Evolutionary conservation across 2,888 invertebrate genomes (phyloP), one percentile per base, ranked within the genome.

Genomic region (Ornithoptera priamus): DNA sequence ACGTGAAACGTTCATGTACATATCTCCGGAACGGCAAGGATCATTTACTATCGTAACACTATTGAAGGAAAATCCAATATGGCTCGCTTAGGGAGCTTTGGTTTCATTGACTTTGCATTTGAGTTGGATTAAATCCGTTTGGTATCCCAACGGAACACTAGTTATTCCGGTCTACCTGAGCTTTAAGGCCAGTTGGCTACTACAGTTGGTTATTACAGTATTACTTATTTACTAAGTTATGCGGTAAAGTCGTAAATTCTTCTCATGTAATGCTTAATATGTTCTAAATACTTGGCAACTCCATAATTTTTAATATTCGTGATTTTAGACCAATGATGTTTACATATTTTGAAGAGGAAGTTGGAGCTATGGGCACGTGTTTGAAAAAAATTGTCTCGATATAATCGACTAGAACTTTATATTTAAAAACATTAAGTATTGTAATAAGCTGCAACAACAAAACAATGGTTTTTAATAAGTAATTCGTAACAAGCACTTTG

Each of bases 61-160:
- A 62, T 69, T 69, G 57, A 62, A 36, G 36, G 46, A 46, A 66
- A 69, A 66, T 66, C 66, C 36, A 69, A 69, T 69, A 66, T 62
- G 62, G 62, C 61, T 69, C 69, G 66, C 59, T 69, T 62, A 66
- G 69, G 61, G 66, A 69, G 65, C 46, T 69, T 66, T 66, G 62
- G 69, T 69, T 69, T 66, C 69, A 69, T 69, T 69, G 65, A 69
- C 65, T 69, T 69, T 69, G 69, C 57, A 69, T 69, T 69, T 69
- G 62, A 66, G 65, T 69, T 62, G 85, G 80, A 81, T 81, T 79
- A 81, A 76, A 74, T 72, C 72, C 78, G 75, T 76, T 76, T 79
- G 78, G 46, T 69, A 66, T 69, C 69, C 69, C 69, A 62, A 39
- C 53, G 69, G 69, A 69, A 58, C 69, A 69, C 65, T 69, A 66